phyloP scores from a whole-genome alignment of 2,113 vertebrate species.

The Bothrops jararaca region DNA sequence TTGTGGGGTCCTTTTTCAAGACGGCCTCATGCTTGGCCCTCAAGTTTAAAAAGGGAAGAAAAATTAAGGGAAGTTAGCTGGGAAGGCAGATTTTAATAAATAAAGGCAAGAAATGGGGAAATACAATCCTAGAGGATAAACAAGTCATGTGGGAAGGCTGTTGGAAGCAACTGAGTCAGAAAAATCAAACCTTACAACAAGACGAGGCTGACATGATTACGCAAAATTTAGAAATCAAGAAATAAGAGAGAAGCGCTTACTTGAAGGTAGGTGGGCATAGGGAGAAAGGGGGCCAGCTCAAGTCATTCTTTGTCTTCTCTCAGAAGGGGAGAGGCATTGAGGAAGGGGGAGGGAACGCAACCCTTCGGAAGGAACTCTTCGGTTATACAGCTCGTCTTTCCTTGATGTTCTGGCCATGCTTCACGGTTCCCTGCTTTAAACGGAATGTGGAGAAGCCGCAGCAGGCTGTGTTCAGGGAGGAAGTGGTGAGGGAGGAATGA shows the following conservation, averaged over 20 bases:
- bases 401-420: background rate
- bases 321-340: background rate
- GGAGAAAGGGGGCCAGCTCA: background rate
- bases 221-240: background rate
- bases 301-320: background rate
- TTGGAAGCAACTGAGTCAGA: background rate
- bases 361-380: background rate
- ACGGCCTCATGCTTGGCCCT: background rate
- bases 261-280: background rate
- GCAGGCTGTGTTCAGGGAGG: background rate
- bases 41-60: background rate
- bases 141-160: background rate
- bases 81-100: background rate
- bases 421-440: background rate
- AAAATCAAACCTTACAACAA: background rate
- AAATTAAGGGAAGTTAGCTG: background rate
- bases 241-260: background rate
- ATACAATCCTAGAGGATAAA: background rate
- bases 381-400: background rate
- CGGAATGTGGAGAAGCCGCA: background rate
- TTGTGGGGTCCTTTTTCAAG: background rate
- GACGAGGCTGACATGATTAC: background rate
- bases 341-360: background rate
- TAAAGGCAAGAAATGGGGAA: background rate
- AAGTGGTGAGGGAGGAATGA: background rate